Evolutionary conservation across 2,797 vertebrate species (phyloP), one percentile per base, ranked within the genome.

Genomic region (Cynopterus sphinx): DNA sequence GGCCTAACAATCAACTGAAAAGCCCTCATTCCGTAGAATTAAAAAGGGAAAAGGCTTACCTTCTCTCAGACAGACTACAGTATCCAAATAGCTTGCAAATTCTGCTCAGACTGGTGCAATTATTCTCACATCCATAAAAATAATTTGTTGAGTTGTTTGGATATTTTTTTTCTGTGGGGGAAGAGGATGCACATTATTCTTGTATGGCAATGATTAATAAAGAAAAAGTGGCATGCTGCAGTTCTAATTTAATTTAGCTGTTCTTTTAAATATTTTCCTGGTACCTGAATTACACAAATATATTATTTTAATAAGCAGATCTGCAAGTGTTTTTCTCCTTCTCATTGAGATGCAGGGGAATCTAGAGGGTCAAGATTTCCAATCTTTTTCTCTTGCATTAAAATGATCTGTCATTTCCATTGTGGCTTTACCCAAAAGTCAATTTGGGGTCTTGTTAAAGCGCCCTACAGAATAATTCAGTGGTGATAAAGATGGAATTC

Each of bases 341-440:
- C 92, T 75, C 94, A 77, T 57, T 68, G 84, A 94, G 91, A 95
- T 90, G 39, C 39, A 83, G 61, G 85, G 57, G 73, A 93, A 81
- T 67, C 1, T 87, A 71, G 87, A 94, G n/a, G 41, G 46, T 96
- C 91, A 68, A 70, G 15, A 71, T 91, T 97, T 94, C 82, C 41
- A 55, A 39, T 96, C 92, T 97, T 89, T 95, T 55, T 49, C 31
- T 86, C 70, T 95, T 95, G 81, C 84, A 63, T 93, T 85, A 87
- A 91, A 97, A 96, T 89, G 94, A 87, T 95, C 95, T 94, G 75
- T 96, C 94, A 41, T 87, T 98, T 96, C 92, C 43, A 53, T 78
- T 90, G 31, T 92, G 87, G 82, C 1, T 95, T 68, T 94, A 97
- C 89, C 78, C 85, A 1, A 5, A 92, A 74, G 96, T 96, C 92